These are phyloP conservation scores for Balearica regulorum DNA, from an alignment of 2,797 vertebrate genomes.

Conservation along the genomic window DNA sequence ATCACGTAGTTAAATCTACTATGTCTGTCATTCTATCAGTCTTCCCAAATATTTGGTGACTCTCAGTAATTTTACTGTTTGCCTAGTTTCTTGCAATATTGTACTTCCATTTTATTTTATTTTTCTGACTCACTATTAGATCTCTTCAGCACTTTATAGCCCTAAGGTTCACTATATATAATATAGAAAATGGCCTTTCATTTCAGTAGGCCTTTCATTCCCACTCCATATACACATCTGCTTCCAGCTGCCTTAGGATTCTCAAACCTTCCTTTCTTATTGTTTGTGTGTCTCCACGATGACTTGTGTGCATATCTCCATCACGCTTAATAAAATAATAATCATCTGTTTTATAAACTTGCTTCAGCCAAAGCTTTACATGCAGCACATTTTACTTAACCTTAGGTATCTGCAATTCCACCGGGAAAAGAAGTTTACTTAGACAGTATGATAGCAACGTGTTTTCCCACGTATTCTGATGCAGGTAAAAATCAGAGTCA, in stretches of 20 bases:
- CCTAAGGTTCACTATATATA: background rate
- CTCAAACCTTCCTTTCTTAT: background rate
- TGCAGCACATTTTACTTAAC: background rate
- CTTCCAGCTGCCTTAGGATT: background rate
- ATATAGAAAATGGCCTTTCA: background rate
- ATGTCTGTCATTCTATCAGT: background rate
- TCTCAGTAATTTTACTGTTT: background rate
- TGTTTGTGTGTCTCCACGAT: background rate
- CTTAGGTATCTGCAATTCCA: background rate
- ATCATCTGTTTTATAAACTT: background rate
- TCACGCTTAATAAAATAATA: background rate
- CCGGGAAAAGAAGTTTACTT: background rate
- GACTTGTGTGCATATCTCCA: background rate
- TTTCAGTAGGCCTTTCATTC: background rate
- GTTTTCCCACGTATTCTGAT: background rate
- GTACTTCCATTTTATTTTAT: background rate
- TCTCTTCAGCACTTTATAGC: background rate
- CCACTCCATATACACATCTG: background rate
- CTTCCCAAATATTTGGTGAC: background rate
- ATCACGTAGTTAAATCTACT: background rate
- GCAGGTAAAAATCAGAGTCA: background rate
- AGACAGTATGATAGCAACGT: accelerated
- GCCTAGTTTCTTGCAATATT: background rate
- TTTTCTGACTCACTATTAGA: background rate
- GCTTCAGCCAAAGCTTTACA: background rate